These are phyloP conservation scores for Cochlearius cochlearius DNA, from an alignment of 2,113 vertebrate species.

Conservation along the genomic window DNA sequence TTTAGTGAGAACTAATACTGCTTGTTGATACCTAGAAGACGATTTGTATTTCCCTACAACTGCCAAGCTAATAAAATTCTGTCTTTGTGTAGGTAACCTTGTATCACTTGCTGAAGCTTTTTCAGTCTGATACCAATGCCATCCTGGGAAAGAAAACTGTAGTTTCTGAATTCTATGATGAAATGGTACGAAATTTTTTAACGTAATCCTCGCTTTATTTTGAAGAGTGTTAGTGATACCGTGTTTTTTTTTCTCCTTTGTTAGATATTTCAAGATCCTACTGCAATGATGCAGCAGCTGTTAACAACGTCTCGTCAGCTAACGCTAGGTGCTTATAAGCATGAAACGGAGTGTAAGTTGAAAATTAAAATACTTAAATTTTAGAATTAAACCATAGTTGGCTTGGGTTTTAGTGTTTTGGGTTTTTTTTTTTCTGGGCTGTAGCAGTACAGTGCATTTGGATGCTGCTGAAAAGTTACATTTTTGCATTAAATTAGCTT, in stretches of 20 bases:
- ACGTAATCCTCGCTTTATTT: background rate
- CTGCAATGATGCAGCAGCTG: slow-evolving; percentile 99
- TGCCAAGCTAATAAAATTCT: slow-evolving; percentile 15
- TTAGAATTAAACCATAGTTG: background rate
- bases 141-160: slow-evolving; percentile 97
- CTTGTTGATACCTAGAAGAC: background rate
- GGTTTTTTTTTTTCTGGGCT: background rate
- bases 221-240: background rate
- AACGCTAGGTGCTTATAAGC: slow-evolving; percentile 95
- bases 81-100: slow-evolving; percentile 85
- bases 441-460: background rate
- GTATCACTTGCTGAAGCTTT: slow-evolving; percentile 95
- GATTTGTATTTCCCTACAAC: background rate
- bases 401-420: background rate
- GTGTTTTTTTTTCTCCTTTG: background rate
- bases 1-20: background rate
- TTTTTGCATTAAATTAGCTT: background rate
- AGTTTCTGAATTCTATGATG: slow-evolving; percentile 98
- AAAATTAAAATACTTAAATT: background rate
- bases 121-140: slow-evolving; percentile 96
- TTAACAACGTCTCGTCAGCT: slow-evolving; percentile 95
- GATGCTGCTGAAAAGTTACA: background rate
- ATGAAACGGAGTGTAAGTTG: slow-evolving; percentile 96
- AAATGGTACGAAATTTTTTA: slow-evolving; percentile 84
- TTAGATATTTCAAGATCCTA: slow-evolving; percentile 98